Conservation (phyloP, 1,140 invertebrate species). For the Aporrectodea caliginosa region DNA sequence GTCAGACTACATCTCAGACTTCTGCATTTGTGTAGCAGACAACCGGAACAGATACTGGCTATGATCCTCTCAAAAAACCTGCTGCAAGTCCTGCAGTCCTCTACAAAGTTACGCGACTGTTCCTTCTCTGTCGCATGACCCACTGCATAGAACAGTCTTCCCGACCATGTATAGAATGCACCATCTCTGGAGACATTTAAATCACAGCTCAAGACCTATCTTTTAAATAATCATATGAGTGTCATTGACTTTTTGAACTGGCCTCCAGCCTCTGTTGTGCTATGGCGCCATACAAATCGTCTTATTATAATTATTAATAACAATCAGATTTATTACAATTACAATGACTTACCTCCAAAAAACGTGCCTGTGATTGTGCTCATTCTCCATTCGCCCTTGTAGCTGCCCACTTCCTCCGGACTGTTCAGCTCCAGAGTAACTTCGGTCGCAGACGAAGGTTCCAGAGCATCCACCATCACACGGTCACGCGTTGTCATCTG, state of each 20-base stretch:
- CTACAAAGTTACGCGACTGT: too few species aligned
- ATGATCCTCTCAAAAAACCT: too few species aligned
- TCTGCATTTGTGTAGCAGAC: too few species aligned
- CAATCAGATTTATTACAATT: background rate
- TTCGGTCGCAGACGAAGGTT: background rate
- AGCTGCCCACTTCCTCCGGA: conserved; percentile 7
- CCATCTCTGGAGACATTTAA: too few species aligned
- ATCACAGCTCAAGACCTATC: background rate
- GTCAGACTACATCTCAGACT: too few species aligned
- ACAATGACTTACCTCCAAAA: conserved; percentile 11
- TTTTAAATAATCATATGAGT: background rate
- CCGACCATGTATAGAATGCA: too few species aligned
- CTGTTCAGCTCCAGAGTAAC: conserved; percentile 1
- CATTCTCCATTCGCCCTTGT: conserved; percentile 6
- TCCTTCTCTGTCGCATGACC: too few species aligned
- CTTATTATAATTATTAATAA: too few species aligned
- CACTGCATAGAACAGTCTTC: too few species aligned
- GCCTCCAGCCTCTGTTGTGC: too few species aligned
- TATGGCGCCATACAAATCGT: background rate
- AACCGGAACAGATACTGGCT: too few species aligned
- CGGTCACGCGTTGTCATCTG: conserved; percentile 11
- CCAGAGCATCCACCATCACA: conserved; percentile 5
- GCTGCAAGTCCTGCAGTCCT: too few species aligned
- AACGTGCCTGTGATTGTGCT: conserved; percentile 19
- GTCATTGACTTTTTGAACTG: background rate